Base-by-base conservation (phyloP, 2,113 vertebrate species). In the Dascyllus trimaculatus region DNA sequence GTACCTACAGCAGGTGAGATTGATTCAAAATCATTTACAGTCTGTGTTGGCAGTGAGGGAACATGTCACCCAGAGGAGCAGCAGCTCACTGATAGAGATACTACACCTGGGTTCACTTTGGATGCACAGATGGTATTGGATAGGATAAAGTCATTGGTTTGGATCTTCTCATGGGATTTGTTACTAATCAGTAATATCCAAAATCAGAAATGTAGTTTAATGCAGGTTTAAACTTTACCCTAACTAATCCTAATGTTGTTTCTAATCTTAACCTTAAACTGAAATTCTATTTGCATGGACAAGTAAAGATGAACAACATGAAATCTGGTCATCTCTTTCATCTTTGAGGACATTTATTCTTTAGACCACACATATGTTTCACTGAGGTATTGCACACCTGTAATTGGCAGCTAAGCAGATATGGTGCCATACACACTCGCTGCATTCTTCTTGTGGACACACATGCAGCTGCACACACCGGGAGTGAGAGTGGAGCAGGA, bases 401-500 rank as follows among this genome's bases (percentile, higher is more conserved):
- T 4, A 13, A 18, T 9, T 38, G 43, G 40, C 35, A 68, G 32
- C 21, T 9, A n/a, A 65, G 52, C 45, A 59, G 32, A 65, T 21
- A 25, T 63, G 24, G 26, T 59, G 26, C 9, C 49, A 6, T 11
- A 32, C 24, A 63, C 58, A 68, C 40, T 52, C 29, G 66, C 71
- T 75, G 53, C 63, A 72, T 69, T 24, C 57, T 32, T 58, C 38
- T n/a, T 22, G 46, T 46, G 54, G 26, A 62, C 60, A 45, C 29
- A 60, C 52, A 51, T 53, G 11, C 84, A 75, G 75, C 54, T 11
- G 59, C 54, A 64, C 59, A 6, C 17, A 18, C n/a, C 17, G 24
- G 1, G 60, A 77, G 61, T 22, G 48, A 65, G 51, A 60, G 60
- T 29, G 32, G 40, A 74, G 65, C 52, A 63, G 48, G 48, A 70